Base-by-base conservation (phyloP, 1,140 invertebrate species). In the Lethocerus indicus region DNA sequence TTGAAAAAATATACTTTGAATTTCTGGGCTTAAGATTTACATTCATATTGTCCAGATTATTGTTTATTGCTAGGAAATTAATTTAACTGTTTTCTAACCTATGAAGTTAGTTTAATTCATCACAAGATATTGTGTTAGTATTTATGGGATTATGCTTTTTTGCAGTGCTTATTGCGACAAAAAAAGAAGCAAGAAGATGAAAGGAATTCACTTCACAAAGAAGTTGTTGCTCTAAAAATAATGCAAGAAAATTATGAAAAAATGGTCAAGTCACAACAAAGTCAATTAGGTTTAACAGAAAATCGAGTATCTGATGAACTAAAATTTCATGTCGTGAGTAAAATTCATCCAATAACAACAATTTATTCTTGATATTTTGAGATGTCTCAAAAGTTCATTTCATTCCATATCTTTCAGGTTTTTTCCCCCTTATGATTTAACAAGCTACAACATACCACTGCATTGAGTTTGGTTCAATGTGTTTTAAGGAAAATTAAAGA, bases 241-340 rank as follows among this genome's bases (percentile, higher is more conserved):
- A 88, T 89, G 80, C 84, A 82, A 63, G 80, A 82, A 0, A 94
- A 94, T 64, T 95, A 96, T 64, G 90, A 96, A 62, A 85, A 91
- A 60, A 92, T 97, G 62, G 86, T 96, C 4, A 90, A 91, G 68
- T 88, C 89, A 21, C 89, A 95, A 63, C 89, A 95, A 61, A 83
- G 81, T n/a, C 83, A 90, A 56, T 86, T 88, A 1, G 83, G 84
- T 1, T 84, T 85, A 9, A 79, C 83, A 45, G 82, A 88, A 62
- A 83, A 81, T 58, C 73, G 87, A 55, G 74, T 97, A 25, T 87
- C 89, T 0, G 91, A 96, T 67, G 87, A 94, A 67, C 78, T 87
- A 32, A 97, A 96, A 67, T 96, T 96, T 69, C 81, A 89, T 78
- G 85, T 97, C 67, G 88, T 93, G 72, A 73, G 73, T 67, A 51